Conservation (phyloP, 2,888 invertebrate species). For the Timema podura region DNA sequence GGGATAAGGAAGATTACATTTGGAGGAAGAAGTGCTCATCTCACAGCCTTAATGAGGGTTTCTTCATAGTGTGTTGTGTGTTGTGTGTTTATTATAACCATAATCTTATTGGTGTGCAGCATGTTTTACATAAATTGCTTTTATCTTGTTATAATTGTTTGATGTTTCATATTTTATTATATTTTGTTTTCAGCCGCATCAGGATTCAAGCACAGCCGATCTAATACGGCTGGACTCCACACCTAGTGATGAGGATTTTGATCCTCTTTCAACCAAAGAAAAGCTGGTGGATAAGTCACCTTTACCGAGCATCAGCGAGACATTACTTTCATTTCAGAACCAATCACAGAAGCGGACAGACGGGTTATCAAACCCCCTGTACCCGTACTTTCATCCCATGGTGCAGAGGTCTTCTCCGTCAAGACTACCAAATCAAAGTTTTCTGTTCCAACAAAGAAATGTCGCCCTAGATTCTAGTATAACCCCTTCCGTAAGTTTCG, state of each 20-base stretch:
- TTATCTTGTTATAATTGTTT: too few species aligned
- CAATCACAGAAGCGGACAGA: conserved; percentile 41
- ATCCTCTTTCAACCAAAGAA: conserved; percentile 54
- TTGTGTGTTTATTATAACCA: too few species aligned
- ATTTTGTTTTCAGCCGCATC: too few species aligned
- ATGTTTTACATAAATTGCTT: too few species aligned
- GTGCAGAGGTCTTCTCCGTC: conserved; percentile 22
- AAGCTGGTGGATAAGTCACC: conserved; percentile 31
- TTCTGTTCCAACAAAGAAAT: conserved; percentile 20
- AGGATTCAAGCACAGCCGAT: conserved; percentile 41
- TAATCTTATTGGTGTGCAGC: too few species aligned
- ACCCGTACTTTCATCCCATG: conserved; percentile 44
- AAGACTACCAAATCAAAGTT: conserved; percentile 24
- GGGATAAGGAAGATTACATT: too few species aligned
- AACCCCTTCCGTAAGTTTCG: not conserved
- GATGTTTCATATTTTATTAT: too few species aligned
- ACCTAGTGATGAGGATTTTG: conserved; percentile 61
- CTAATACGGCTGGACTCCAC: conserved; percentile 63
- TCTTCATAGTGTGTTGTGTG: too few species aligned
- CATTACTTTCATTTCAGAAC: not conserved
- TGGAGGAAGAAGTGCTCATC: too few species aligned
- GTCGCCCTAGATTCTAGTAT: conserved; percentile 3
- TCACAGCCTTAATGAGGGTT: too few species aligned
- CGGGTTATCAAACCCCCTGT: conserved; percentile 51
- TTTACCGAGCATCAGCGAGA: conserved; percentile 10